Conservation (phyloP, 2,113 vertebrate species). For the Menura novaehollandiae region DNA sequence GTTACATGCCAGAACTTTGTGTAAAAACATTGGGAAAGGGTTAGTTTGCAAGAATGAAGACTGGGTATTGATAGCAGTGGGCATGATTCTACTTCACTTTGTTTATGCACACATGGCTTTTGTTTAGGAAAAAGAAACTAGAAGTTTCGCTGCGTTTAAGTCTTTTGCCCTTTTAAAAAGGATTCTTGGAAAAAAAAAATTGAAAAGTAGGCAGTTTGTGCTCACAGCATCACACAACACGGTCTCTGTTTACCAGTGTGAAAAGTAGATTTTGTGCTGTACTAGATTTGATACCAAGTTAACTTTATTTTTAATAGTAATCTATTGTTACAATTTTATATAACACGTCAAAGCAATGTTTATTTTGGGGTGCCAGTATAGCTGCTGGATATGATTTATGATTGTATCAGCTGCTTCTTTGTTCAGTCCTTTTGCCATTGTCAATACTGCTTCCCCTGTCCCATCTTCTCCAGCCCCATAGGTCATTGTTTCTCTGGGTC, state of each 20-base stretch:
- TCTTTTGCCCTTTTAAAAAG: not conserved
- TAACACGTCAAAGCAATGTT: not conserved
- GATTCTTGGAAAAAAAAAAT: not conserved
- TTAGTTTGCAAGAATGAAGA: not conserved
- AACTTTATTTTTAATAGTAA: not conserved
- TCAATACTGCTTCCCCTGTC: not conserved
- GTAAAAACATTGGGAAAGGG: not conserved
- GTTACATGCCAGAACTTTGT: not conserved
- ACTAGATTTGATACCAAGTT: not conserved
- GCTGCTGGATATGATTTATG: not conserved
- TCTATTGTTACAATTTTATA: not conserved
- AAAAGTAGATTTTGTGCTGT: not conserved
- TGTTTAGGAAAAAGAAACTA: not conserved
- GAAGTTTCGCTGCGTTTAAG: not conserved
- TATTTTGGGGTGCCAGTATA: not conserved
- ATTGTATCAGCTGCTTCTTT: not conserved
- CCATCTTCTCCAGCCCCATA: not conserved
- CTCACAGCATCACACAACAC: not conserved
- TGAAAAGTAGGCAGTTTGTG: not conserved
- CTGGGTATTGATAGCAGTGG: rapidly evolving
- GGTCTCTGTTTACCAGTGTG: not conserved
- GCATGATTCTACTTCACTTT: not conserved
- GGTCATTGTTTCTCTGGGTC: not conserved
- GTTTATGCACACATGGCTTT: not conserved
- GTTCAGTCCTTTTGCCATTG: not conserved